phyloP scores from a whole-genome alignment of 2,113 vertebrate species.

The Calidris pugnax region DNA sequence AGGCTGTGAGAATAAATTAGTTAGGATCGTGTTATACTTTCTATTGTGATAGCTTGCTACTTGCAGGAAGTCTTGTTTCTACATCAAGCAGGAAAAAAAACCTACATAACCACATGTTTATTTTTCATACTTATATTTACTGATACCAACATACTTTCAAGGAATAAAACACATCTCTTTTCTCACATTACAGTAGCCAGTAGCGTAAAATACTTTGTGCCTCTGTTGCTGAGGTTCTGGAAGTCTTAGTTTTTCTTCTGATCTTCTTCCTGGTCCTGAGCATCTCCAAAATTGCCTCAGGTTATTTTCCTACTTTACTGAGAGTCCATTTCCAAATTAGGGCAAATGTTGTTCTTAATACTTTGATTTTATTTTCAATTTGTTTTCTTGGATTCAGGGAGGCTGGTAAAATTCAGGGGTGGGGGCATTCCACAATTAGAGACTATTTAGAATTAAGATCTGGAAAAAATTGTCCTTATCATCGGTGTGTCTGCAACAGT shows the following conservation, averaged over 20 bases:
- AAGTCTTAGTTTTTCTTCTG: neutral
- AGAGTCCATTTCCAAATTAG: neutral
- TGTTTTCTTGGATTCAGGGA: neutral
- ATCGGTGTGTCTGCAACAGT: neutral
- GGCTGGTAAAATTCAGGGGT: neutral
- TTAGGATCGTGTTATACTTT: neutral
- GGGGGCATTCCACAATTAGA: neutral
- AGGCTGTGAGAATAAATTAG: neutral
- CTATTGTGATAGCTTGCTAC: neutral
- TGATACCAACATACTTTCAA: neutral
- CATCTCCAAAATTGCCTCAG: neutral
- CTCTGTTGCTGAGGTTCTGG: neutral
- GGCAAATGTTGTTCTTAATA: neutral
- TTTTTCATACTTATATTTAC: neutral
- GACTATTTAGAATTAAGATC: neutral
- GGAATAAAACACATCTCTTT: neutral
- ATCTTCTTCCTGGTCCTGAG: neutral
- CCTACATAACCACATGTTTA: neutral
- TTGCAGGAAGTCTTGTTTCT: neutral
- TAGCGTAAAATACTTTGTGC: neutral
- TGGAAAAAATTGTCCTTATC: neutral
- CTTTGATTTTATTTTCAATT: neutral
- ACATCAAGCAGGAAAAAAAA: neutral
- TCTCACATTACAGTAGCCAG: neutral
- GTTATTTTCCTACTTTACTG: neutral